phyloP scores from a whole-genome alignment of 2,797 vertebrate genomes.

The Emys orbicularis region DNA sequence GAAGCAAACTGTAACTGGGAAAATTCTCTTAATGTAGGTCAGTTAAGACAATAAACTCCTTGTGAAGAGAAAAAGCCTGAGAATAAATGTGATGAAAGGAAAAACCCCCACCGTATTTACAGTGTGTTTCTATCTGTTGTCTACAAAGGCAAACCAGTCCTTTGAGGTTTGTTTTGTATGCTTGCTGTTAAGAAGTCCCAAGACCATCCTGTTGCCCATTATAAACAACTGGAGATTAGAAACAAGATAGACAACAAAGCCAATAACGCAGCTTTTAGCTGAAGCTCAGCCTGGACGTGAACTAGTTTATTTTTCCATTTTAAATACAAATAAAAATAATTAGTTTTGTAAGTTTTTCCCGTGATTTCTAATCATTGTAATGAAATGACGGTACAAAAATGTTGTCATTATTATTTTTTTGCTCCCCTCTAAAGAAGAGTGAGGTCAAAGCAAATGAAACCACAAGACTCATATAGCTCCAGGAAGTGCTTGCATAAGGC shows the following conservation, averaged over 20 bases:
- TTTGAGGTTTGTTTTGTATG: neutral
- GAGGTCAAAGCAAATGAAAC: slow-evolving; percentile 66
- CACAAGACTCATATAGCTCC: slow-evolving; percentile 53
- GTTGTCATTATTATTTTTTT: slow-evolving; percentile 39
- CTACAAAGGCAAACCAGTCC: neutral
- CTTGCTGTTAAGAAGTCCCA: neutral
- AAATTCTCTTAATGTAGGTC: neutral
- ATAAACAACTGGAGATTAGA: slow-evolving; percentile 5
- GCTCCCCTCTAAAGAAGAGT: slow-evolving; percentile 25
- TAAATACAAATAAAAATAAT: slow-evolving; percentile 65
- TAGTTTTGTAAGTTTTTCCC: slow-evolving; percentile 53
- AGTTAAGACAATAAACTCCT: neutral
- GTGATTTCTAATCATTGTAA: slow-evolving; percentile 63
- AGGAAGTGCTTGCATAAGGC: slow-evolving; percentile 73
- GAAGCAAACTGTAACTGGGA: neutral
- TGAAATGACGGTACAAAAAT: slow-evolving; percentile 63
- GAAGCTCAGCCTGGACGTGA: neutral
- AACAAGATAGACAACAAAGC: slow-evolving; percentile 14
- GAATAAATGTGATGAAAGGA: neutral
- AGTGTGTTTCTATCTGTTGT: neutral
- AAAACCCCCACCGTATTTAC: neutral
- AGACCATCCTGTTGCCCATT: neutral
- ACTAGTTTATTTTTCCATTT: slow-evolving; percentile 26
- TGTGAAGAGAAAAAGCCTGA: neutral
- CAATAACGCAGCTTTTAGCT: neutral